These are phyloP conservation scores for Tympanuchus pallidicinctus DNA, from an alignment of 2,113 vertebrate species.

Conservation along the genomic window DNA sequence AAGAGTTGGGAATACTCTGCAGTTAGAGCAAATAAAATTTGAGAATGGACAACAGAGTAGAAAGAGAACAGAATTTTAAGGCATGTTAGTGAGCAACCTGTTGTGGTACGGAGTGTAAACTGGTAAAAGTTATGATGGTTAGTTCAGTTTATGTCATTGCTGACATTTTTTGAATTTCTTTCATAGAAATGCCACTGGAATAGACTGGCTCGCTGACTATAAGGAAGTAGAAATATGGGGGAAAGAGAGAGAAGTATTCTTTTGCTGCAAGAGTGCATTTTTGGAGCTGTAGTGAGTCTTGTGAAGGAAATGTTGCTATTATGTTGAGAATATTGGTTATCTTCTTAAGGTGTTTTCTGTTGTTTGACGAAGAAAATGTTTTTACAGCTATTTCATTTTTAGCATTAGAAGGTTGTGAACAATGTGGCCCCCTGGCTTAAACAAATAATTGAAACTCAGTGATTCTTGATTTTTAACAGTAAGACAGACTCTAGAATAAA, in stretches of 20 bases:
- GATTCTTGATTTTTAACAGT: not conserved
- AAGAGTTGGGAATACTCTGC: not conserved
- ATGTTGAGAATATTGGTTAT: not conserved
- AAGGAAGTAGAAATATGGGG: not conserved
- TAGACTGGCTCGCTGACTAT: not conserved
- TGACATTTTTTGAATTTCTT: not conserved
- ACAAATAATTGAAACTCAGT: not conserved
- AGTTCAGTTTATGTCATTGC: not conserved
- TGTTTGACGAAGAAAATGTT: not conserved
- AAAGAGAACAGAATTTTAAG: not conserved
- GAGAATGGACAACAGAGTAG: not conserved
- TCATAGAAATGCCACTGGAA: slow-evolving; percentile 3
- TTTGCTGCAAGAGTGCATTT: not conserved
- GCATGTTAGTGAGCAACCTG: not conserved
- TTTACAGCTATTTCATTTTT: not conserved
- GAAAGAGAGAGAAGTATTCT: not conserved
- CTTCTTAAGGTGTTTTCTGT: not conserved
- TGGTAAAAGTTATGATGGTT: not conserved
- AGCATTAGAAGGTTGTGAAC: not conserved
- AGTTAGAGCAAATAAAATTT: not conserved
- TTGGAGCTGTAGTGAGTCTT: not conserved
- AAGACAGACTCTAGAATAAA: not conserved
- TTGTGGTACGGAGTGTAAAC: not conserved
- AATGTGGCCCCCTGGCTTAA: not conserved
- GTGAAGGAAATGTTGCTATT: not conserved